Evolutionary conservation across 1,140 invertebrate species (phyloP).

Genomic region (Drosophila repletoides): DNA sequence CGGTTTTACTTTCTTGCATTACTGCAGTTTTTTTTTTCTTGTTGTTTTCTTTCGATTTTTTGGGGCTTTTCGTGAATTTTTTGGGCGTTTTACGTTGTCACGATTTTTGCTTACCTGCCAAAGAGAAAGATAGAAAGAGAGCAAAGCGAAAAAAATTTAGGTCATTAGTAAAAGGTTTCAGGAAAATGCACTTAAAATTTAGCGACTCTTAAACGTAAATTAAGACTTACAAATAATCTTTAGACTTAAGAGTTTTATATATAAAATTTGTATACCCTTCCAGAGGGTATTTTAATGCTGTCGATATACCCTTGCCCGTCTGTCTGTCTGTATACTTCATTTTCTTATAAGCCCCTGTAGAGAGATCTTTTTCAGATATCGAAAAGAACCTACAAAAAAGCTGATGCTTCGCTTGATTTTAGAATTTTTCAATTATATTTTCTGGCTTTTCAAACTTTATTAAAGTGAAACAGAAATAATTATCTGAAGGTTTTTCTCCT

Average conservation of each 20-base stretch:
- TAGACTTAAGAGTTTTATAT: too few species aligned
- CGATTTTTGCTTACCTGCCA: slow-evolving; percentile 70
- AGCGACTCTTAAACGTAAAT: too few species aligned
- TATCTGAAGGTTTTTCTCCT: background rate
- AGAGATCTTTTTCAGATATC: too few species aligned
- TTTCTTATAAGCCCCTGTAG: too few species aligned
- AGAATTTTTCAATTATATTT: background rate
- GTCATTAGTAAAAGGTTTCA: slow-evolving; percentile 70
- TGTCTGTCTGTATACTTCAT: too few species aligned
- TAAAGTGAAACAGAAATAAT: background rate
- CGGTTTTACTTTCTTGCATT: slow-evolving; percentile 56
- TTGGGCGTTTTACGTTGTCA: slow-evolving; percentile 63
- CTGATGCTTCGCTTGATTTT: too few species aligned
- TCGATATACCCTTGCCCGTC: too few species aligned
- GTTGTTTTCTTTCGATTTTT: background rate
- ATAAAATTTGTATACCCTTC: too few species aligned
- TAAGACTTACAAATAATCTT: too few species aligned
- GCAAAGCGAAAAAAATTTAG: slow-evolving; percentile 56
- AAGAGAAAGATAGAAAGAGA: slow-evolving; percentile 61
- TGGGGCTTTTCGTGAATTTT: slow-evolving; percentile 18
- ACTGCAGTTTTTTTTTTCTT: slow-evolving; percentile 27
- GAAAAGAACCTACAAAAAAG: too few species aligned
- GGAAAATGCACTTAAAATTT: slow-evolving; percentile 26
- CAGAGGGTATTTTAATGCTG: too few species aligned
- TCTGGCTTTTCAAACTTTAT: background rate